Base-by-base conservation (phyloP, 2,113 vertebrate genomes). In the Vulpes lagopus region DNA sequence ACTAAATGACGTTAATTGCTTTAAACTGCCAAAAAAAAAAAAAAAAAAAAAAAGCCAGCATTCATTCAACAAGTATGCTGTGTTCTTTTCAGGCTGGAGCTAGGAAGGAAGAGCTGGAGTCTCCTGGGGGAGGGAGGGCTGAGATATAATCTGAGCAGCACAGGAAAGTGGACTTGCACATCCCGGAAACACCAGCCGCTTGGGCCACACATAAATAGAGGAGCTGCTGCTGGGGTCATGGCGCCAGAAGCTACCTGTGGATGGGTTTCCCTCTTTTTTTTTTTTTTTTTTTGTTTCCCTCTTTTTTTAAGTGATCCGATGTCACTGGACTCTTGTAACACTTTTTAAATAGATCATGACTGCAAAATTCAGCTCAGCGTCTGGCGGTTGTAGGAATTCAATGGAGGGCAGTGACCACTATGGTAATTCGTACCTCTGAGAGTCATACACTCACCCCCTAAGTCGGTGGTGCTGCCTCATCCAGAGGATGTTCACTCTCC, bases 1-100 rank as follows among this genome's bases (percentile, higher is more conserved):
- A 91, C 94, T 98, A 97, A 96, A 97, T 95, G 92, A 97, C 8
- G 4, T 95, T 98, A 98, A 98, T 98, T 98, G 95, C 97, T 97
- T 97, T 97, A 97, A 96, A 93, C 95, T 97, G 97, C 95, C 95
- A 98, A 97, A 76, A 91, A 85, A 83, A 85, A 38, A 43, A 74
- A 85, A 35, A 35, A 35, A 96, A 88, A 95, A 85, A 38, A 43
- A 74, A 85, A 90, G n/a, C 73, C 60, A 92, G 90, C 60, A 65
- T 95, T 90, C 73, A 96, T 94, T 98, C 97, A 97, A 93, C 93
- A 98, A 96, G 95, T 97, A 60, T 91, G 88, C 51, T 27, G 27
- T 82, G 76, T 81, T 97, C 59, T 22, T 94, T 79, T 43, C 57
- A 65, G 64, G 17, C 64, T 93, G 51, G 59, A 65, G 65, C 67